Evolutionary conservation across 1,140 invertebrate genomes (phyloP).

Genomic region (Diuraphis noxia): DNA sequence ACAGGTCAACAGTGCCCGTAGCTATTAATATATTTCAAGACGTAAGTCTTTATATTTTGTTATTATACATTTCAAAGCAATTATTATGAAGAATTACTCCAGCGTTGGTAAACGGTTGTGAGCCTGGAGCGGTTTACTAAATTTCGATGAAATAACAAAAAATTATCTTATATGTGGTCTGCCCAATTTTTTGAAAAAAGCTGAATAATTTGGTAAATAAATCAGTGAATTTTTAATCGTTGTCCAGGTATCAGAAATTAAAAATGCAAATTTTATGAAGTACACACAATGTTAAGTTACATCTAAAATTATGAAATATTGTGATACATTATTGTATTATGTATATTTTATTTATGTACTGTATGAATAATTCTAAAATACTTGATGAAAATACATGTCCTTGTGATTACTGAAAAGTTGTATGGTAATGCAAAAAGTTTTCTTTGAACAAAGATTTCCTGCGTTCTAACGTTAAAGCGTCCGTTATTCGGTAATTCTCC

Average conservation of each 20-base stretch:
- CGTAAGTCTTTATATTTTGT: not conserved
- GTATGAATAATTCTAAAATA: not conserved
- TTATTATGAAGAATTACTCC: not conserved
- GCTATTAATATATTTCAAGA: not conserved
- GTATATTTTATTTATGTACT: not conserved
- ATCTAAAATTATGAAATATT: not conserved
- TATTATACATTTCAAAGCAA: not conserved
- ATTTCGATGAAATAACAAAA: not conserved
- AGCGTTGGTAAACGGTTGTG: not conserved
- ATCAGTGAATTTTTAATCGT: not conserved
- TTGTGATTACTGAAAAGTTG: not conserved
- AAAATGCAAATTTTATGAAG: not conserved
- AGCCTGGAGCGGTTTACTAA: not conserved
- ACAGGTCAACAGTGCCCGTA: not conserved
- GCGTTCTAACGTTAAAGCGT: not conserved
- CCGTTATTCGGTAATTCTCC: not conserved
- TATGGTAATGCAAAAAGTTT: not conserved
- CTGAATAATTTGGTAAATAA: not conserved
- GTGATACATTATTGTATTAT: not conserved
- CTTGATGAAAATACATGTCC: not conserved
- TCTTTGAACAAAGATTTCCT: not conserved
- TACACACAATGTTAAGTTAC: not conserved
- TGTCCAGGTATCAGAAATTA: not conserved
- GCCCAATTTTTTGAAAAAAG: not conserved
- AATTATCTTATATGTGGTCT: not conserved